Conservation (phyloP, 53 echinoderm and acorn worm genomes). For the Echinometra lucunter region DNA sequence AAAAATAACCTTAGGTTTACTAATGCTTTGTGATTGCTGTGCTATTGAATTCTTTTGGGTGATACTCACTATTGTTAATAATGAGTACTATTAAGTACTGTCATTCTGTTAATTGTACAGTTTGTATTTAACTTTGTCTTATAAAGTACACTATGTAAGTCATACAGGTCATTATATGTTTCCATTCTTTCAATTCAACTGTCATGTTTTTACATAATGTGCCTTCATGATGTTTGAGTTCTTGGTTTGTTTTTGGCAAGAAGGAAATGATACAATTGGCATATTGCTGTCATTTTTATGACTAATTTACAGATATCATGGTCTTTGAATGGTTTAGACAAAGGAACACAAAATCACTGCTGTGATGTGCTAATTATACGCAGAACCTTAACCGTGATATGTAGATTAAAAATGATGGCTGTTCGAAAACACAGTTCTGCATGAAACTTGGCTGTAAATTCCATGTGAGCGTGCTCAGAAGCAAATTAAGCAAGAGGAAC, state of each 20-base stretch:
- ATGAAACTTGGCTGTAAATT: conserved; percentile 56
- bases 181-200: not conserved
- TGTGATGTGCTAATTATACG: not conserved
- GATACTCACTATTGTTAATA: not conserved
- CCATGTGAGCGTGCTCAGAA: conserved; percentile 43
- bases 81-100: not conserved
- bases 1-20: not conserved
- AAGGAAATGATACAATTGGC: not conserved
- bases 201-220: not conserved
- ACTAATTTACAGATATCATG: too few relatives aligned
- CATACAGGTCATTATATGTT: not conserved
- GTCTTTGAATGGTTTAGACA: not conserved
- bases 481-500: not conserved
- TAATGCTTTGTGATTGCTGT: conserved; percentile 3
- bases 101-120: not conserved
- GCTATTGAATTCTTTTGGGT: not conserved
- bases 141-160: not conserved
- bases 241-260: not conserved
- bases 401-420: not conserved
- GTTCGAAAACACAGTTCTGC: conserved; percentile 20
- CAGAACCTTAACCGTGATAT: not conserved
- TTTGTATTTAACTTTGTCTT: not conserved
- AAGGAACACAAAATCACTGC: not conserved
- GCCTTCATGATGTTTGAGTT: not conserved
- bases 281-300: conserved; percentile 1